Evolutionary conservation across 1,140 invertebrate species (phyloP).

Genomic region (Macrocentrus cingulum): DNA sequence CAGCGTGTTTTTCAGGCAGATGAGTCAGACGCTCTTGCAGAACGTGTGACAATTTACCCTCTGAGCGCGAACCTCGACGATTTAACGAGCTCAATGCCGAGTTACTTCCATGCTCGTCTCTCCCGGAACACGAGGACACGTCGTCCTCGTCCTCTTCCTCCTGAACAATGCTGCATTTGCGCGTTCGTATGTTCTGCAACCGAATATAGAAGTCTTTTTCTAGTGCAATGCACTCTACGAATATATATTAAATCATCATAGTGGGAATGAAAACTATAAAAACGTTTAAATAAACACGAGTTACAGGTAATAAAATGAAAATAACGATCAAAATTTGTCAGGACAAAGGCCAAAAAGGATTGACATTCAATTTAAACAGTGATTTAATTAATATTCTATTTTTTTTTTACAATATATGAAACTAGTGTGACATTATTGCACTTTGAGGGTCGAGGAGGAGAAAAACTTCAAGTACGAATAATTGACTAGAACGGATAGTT

Average conservation of each 20-base stretch:
- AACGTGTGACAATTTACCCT: constrained; percentile 61
- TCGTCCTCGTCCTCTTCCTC: constrained; percentile 77
- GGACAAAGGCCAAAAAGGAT: no score
- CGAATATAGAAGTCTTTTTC: constrained; percentile 28
- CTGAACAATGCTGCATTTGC: constrained; percentile 86
- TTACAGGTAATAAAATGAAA: no score
- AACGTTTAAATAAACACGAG: no score
- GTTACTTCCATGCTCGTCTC: constrained; percentile 58
- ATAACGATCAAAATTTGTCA: no score
- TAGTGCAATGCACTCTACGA: constrained; percentile 16
- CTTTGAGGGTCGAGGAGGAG: constrained; percentile 1
- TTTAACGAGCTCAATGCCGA: constrained; percentile 54
- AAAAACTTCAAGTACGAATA: neutral
- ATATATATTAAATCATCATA: no score
- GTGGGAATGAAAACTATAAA: no score
- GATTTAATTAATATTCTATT: no score
- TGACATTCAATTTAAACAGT: no score
- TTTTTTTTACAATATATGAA: no score
- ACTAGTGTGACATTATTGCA: no score
- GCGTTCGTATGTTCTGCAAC: constrained; percentile 60
- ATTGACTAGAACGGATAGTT: neutral
- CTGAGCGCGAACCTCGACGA: constrained; percentile 64
- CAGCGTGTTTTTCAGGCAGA: constrained; percentile 24
- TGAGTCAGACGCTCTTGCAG: constrained; percentile 42
- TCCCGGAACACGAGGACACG: constrained; percentile 59